Evolutionary conservation across 2,113 vertebrate genomes (phyloP).

Genomic region (Barnardius zonarius): DNA sequence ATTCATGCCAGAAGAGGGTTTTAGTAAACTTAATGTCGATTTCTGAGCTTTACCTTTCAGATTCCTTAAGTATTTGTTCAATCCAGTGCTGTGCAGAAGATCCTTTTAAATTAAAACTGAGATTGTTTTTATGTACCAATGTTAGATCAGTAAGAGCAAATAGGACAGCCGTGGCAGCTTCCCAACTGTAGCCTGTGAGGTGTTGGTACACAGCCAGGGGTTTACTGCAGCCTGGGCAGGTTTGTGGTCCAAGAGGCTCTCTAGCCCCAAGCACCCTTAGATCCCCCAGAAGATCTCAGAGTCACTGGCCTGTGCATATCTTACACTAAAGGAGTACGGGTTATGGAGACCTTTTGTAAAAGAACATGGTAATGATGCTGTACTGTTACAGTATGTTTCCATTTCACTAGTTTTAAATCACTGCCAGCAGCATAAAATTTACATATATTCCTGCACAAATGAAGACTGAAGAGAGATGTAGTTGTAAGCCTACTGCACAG

Average conservation of each 20-base stretch:
- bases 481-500: neutral
- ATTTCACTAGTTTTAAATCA: neutral
- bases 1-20: neutral
- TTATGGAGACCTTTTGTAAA: neutral
- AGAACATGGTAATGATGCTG: neutral
- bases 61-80: neutral
- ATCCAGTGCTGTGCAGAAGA: neutral
- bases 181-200: neutral
- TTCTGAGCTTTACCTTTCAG: neutral
- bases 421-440: constrained; percentile 19
- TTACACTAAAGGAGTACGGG: neutral
- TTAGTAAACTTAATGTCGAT: neutral
- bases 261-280: no score
- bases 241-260: neutral
- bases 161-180: neutral
- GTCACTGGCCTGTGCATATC: neutral
- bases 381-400: neutral
- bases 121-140: accelerated
- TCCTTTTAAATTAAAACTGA: neutral
- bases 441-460: neutral
- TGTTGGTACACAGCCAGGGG: neutral
- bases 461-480: neutral
- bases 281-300: neutral
- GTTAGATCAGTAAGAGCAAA: neutral
- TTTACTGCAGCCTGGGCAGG: neutral